phyloP scores from a whole-genome alignment of 2,113 vertebrate species.

The Circaetus gallicus region DNA sequence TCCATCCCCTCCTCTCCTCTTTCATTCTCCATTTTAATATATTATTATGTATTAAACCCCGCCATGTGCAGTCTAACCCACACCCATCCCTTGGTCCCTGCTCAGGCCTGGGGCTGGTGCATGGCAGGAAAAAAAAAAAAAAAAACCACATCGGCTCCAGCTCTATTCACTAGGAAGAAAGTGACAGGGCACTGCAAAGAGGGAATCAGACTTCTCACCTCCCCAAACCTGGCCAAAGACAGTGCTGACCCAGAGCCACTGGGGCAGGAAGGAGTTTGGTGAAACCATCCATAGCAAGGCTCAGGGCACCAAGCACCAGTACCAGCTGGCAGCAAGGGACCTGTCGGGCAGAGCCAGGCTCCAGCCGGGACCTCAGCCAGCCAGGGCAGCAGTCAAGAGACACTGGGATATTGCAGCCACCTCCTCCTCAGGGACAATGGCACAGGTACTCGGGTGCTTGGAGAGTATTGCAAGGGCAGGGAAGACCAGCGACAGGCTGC shows the following conservation, averaged over 20 bases:
- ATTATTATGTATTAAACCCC: not conserved
- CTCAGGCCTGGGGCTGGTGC: not conserved
- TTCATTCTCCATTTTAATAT: not conserved
- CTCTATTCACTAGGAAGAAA: not conserved
- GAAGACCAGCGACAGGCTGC: not conserved
- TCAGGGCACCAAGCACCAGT: not conserved
- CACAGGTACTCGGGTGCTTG: not conserved
- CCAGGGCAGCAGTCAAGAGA: not conserved
- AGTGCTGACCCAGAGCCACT: not conserved
- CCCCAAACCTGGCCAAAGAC: rapidly evolving
- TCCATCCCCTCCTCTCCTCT: not conserved
- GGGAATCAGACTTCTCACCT: not conserved
- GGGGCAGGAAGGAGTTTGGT: not conserved
- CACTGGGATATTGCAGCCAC: not conserved
- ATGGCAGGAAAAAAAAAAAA: not conserved
- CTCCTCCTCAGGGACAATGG: not conserved
- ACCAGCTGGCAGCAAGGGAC: not conserved
- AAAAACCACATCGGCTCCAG: not conserved
- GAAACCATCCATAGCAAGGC: not conserved
- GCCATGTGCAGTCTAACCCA: rapidly evolving
- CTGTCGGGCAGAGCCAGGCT: rapidly evolving
- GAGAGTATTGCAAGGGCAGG: not conserved
- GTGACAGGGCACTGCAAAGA: not conserved
- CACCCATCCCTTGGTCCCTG: not conserved
- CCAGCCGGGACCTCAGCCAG: too few relatives aligned